phyloP scores from a whole-genome alignment of 2,113 vertebrate genomes.

The Oostethus manadensis region DNA sequence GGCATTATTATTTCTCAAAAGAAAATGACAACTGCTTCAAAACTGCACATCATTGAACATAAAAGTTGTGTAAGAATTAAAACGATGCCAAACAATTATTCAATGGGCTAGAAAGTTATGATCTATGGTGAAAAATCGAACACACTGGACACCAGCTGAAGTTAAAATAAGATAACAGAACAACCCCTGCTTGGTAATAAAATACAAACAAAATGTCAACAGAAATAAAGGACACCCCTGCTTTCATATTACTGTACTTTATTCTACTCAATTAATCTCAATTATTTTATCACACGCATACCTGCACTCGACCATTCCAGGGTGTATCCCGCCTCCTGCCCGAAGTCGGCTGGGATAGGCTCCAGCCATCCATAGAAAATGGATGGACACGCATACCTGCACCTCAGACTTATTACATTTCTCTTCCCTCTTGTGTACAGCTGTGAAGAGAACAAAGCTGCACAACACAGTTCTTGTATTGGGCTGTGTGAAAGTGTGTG shows the following conservation, averaged over 20 bases:
- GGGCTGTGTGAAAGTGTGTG: background rate
- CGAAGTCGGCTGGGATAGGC: too few species aligned
- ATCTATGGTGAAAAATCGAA: constrained; percentile 8
- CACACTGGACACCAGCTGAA: constrained; percentile 8
- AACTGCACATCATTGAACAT: background rate
- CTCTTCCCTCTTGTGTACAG: constrained; percentile 44
- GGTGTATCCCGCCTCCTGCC: too few species aligned
- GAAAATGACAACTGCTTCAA: background rate
- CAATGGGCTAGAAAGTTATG: background rate
- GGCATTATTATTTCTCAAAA: too few species aligned
- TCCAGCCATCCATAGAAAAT: too few species aligned
- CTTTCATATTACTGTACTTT: constrained; percentile 16
- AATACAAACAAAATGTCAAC: constrained; percentile 18
- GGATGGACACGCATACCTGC: constrained; percentile 24
- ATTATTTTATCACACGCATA: constrained; percentile 11
- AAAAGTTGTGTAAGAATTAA: constrained; percentile 11
- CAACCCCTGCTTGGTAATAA: constrained; percentile 20
- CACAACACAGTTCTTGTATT: constrained; percentile 33
- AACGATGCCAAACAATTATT: too few species aligned
- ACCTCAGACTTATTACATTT: constrained; percentile 49
- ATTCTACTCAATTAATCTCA: background rate
- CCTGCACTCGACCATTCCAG: too few species aligned
- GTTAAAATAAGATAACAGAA: constrained; percentile 24
- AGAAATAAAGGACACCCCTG: constrained; percentile 10
- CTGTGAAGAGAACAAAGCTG: constrained; percentile 47